Conservation (phyloP, 1,140 invertebrate genomes). For the Popillia japonica region DNA sequence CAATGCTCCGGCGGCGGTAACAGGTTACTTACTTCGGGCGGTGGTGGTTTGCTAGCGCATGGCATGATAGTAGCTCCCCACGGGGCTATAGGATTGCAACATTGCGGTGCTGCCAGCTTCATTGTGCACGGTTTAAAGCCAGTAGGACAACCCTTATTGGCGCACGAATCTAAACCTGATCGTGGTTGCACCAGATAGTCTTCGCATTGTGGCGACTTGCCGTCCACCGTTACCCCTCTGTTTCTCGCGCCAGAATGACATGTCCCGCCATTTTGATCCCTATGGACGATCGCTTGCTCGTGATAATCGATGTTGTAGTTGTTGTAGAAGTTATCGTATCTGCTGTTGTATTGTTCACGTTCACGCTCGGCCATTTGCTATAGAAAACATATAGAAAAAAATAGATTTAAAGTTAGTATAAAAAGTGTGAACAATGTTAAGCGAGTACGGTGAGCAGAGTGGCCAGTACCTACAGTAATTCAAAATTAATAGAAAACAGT, state of each 20-base stretch:
- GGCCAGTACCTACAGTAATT: background rate
- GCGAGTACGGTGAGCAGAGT: no score
- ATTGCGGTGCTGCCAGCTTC: conserved; percentile 50
- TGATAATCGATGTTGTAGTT: conserved; percentile 55
- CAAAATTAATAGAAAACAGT: background rate
- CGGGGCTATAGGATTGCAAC: conserved; percentile 51
- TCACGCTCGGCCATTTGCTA: background rate
- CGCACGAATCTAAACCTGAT: background rate
- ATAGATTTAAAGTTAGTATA: no score
- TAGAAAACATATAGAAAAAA: background rate
- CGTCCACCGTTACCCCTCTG: conserved; percentile 43
- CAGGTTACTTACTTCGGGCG: conserved; percentile 40
- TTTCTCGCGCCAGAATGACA: background rate
- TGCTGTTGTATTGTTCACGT: conserved; percentile 14
- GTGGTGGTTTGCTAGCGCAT: conserved; percentile 52
- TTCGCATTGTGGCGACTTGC: conserved; percentile 50
- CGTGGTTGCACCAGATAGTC: conserved; percentile 44
- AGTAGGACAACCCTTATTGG: conserved; percentile 31
- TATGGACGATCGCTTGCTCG: conserved; percentile 38
- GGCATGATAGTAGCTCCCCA: conserved; percentile 54
- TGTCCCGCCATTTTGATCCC: background rate
- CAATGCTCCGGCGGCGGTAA: conserved; percentile 47
- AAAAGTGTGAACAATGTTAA: no score
- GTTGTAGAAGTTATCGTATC: conserved; percentile 56
- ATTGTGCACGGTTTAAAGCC: conserved; percentile 56